Evolutionary conservation across 2,888 invertebrate species (phyloP), one percentile per base, ranked within the genome.

Genomic region (Eilema griseolum): DNA sequence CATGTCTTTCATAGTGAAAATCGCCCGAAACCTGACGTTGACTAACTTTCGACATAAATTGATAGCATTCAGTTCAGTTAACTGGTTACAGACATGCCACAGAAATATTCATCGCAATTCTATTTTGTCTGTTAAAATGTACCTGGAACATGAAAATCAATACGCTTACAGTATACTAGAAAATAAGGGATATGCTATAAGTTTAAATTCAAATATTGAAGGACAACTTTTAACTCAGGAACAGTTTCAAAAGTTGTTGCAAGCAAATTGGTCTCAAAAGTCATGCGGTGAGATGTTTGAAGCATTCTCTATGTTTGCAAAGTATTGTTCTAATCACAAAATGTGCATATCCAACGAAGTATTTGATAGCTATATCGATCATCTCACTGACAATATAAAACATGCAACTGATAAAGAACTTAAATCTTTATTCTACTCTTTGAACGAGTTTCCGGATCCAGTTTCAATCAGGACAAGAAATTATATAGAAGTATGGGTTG

Each of bases 401-500:
- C 85, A 93, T 72, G 92, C 97, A 5, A 94, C 89, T 24, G 96
- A 97, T 84, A 90, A 95, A 1, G 95, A 97, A 84, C 81, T 98
- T 33, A 85, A 94, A 62, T 88, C 88, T 23, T 78, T 97, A 41
- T 92, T 97, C 75, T 88, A 90, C 67, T 90, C 93, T 65, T 76
- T 97, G 12, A 84, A 85, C 3, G 85, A 93, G 60, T 96, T 96
- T 90, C 96, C 97, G 0, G 86, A 89, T 65, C 94, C 96, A 23
- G 87, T 89, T 24, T 94, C 96, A 0, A 89, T 95, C 12, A 91
- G 94, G 67, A 93, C 96, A 5, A 95, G 95, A 72, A 97, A 97
- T 87, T 97, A 93, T 82, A 93, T 96, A 70, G 96, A 96, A 83
- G 89, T 98, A 1, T 97, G 97, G 97, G 96, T 95, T 66, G 96